These are phyloP conservation scores for Mormyrops attenuatus DNA, from an alignment of 2,797 vertebrate genomes.

Conservation along the genomic window DNA sequence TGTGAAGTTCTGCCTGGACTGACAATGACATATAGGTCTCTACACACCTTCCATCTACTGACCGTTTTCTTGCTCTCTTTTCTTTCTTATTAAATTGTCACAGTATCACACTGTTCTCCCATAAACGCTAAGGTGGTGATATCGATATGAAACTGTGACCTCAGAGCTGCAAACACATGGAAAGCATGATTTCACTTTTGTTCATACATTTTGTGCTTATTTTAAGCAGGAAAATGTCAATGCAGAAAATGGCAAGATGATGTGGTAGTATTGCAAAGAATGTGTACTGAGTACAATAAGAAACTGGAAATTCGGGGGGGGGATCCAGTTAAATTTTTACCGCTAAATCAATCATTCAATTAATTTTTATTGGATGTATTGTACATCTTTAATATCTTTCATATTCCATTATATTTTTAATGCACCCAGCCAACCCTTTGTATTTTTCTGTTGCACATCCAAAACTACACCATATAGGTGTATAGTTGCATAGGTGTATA, in stretches of 20 bases:
- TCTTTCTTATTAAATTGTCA: conserved; percentile 43
- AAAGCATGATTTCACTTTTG: conserved; percentile 11
- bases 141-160: conserved; percentile 38
- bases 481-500: background rate
- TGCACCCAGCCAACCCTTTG: background rate
- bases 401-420: background rate
- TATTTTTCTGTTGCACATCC: background rate
- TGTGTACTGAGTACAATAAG: background rate
- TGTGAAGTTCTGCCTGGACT: conserved; percentile 40
- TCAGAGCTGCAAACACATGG: background rate
- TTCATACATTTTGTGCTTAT: background rate
- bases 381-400: background rate
- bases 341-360: background rate
- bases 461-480: background rate
- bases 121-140: conserved; percentile 35
- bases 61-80: conserved; percentile 37
- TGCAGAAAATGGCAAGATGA: background rate
- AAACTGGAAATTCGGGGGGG: background rate
- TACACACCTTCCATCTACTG: conserved; percentile 34
- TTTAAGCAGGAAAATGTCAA: background rate
- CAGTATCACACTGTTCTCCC: conserved; percentile 43
- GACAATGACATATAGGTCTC: conserved; percentile 47
- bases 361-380: background rate
- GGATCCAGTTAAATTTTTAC: background rate
- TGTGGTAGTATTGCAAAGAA: background rate